Conservation (phyloP, 2,113 vertebrate genomes). For the Euleptes europaea region DNA sequence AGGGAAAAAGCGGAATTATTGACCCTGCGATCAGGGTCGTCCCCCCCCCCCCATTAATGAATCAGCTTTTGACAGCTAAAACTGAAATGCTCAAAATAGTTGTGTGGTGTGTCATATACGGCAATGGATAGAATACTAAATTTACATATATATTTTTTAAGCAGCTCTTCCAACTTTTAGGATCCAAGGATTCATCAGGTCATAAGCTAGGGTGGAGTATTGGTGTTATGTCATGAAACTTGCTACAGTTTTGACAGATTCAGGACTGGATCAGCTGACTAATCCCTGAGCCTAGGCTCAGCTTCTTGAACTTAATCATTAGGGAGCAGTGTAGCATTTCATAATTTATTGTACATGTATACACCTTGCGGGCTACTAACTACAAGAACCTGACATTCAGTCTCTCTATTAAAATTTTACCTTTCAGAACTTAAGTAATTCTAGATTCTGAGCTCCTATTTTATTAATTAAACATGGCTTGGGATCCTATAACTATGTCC, state of each 20-base stretch:
- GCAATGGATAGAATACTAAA: not conserved
- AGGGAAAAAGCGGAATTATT: not conserved
- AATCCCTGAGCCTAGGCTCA: not conserved
- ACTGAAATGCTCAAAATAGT: not conserved
- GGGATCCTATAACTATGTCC: no score
- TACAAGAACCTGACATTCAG: no score
- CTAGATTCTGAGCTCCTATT: no score
- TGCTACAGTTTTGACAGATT: not conserved
- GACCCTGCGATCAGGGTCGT: not conserved
- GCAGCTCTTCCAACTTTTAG: no score
- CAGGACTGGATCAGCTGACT: not conserved
- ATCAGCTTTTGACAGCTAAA: not conserved
- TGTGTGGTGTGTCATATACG: not conserved
- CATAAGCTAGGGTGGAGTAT: not conserved
- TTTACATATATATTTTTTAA: no score
- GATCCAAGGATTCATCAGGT: not conserved
- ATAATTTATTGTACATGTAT: not conserved
- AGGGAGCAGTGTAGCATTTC: not conserved
- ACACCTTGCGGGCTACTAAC: fast-evolving
- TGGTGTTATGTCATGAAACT: not conserved
- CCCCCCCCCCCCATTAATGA: no score
- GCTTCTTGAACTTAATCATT: not conserved
- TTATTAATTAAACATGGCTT: no score
- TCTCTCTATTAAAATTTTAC: no score
- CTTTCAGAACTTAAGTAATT: no score